These are phyloP conservation scores for Tyrophagus putrescentiae DNA, from an alignment of 1,140 invertebrate species.

Conservation along the genomic window DNA sequence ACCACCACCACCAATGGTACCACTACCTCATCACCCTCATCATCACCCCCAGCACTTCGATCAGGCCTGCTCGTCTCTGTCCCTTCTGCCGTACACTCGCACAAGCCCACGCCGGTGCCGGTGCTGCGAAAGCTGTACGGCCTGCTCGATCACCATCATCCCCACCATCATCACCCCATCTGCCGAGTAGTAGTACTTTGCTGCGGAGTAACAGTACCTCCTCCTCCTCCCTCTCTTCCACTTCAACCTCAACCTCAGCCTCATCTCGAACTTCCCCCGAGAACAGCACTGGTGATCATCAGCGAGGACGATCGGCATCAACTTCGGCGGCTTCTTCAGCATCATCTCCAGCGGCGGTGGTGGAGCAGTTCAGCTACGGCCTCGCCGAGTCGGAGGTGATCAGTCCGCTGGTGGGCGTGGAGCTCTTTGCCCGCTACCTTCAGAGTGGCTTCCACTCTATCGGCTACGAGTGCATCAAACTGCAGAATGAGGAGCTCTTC, in stretches of 20 bases:
- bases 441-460: slow-evolving; percentile 19
- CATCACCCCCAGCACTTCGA: not conserved
- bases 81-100: slow-evolving; percentile 21
- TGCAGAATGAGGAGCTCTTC: slow-evolving; percentile 15
- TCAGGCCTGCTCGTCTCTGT: slow-evolving; percentile 12
- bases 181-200: not conserved
- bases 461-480: slow-evolving; percentile 21
- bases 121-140: not conserved
- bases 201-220: too few relatives aligned
- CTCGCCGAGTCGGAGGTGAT: not conserved
- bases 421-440: slow-evolving; percentile 22
- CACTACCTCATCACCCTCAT: not conserved
- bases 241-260: too few relatives aligned
- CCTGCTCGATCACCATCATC: too few relatives aligned
- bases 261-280: too few relatives aligned
- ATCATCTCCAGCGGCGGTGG: too few relatives aligned
- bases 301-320: not conserved
- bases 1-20: not conserved
- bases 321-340: too few relatives aligned
- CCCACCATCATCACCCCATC: not conserved
- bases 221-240: too few relatives aligned
- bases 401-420: slow-evolving; percentile 10
- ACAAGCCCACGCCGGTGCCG: slow-evolving; percentile 15
- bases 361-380: too few relatives aligned
- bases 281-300: not conserved